Percentiles rank a stretch among this genome's conserved stretches.
phyloP scores from a whole-genome alignment of 2,113 vertebrate genomes.

The Aphyosemion australe region DNA sequence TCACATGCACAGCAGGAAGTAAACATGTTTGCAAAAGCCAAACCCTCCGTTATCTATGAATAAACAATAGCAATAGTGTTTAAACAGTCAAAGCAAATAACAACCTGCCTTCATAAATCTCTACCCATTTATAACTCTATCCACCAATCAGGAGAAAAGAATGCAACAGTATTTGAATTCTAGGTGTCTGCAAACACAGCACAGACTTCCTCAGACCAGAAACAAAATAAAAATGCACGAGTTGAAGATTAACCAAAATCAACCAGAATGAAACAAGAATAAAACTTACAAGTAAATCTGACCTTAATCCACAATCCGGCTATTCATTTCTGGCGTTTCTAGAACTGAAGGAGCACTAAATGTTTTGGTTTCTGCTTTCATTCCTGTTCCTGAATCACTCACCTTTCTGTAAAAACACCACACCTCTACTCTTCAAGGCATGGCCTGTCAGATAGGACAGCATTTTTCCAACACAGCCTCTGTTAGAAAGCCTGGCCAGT shows the following conservation, averaged over 20 bases:
- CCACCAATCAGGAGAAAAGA: not conserved
- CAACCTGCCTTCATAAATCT: not conserved
- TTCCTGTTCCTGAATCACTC: not conserved
- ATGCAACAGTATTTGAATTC: not conserved
- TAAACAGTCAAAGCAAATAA: not conserved
- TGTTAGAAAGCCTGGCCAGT: not conserved
- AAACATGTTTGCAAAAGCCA: not conserved
- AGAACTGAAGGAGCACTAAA: not conserved
- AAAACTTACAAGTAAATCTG: no score
- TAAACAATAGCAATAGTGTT: not conserved
- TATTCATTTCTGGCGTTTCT: not conserved
- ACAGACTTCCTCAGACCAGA: not conserved
- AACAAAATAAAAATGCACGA: not conserved
- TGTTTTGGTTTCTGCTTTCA: not conserved
- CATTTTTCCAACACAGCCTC: slow-evolving; percentile 5
- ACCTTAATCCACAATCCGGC: no score
- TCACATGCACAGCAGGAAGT: not conserved
- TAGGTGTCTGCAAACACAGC: not conserved
- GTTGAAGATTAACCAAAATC: no score
- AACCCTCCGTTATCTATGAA: not conserved
- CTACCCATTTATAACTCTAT: no score
- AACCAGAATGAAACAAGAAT: no score
- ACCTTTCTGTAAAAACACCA: not conserved
- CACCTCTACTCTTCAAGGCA: slow-evolving; percentile 3
- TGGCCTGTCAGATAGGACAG: slow-evolving; percentile 4